A percentile compares a stretch with the other conserved stretches of the same genome.
Evolutionary conservation across 2,113 vertebrate species (phyloP).

Genomic region (human): GRCh38 chr1:148760001-148760500

Average conservation of each 20-base stretch:
- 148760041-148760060: not conserved
- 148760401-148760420: constrained; percentile 23
- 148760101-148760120: not conserved
- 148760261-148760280: not conserved
- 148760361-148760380: not conserved
- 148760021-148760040: not conserved
- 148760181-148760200: not conserved
- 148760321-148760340: constrained; percentile 37
- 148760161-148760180: not conserved
- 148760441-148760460: constrained; percentile 73
- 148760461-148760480: constrained; percentile 44
- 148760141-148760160: not conserved
- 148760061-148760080: not conserved
- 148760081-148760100: not conserved
- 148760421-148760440: constrained; percentile 69
- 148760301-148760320: constrained; percentile 51
- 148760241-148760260: constrained; percentile 24
- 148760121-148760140: not conserved
- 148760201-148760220: not conserved
- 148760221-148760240: not conserved
- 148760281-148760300: constrained; percentile 1
- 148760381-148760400: constrained; percentile 18
- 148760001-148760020: not conserved
- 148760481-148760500: not conserved
- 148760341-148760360: constrained; percentile 36